Conservation (phyloP, 35 echinoderm and acorn worm species). For the Lytechinus pictus region DNA sequence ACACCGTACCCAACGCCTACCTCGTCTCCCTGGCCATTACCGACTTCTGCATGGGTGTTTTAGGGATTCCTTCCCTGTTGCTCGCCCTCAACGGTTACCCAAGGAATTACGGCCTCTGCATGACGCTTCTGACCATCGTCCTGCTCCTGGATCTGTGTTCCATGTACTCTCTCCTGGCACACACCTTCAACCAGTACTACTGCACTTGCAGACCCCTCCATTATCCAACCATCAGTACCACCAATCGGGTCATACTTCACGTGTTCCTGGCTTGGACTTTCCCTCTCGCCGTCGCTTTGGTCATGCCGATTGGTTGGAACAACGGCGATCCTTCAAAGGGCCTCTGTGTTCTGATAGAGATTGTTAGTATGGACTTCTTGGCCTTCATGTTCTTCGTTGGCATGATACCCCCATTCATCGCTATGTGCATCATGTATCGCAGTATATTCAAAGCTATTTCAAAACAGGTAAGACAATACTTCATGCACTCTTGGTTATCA, state of each 20-base stretch:
- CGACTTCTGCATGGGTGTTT: slow-evolving; percentile 74
- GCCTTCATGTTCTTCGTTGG: slow-evolving; percentile 58
- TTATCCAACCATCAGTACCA: slow-evolving; percentile 59
- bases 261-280: slow-evolving; percentile 64
- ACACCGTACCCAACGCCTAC: slow-evolving; percentile 70
- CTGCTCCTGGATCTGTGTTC: slow-evolving; percentile 67
- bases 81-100: slow-evolving; percentile 60
- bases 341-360: slow-evolving; percentile 48
- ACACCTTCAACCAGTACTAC: slow-evolving; percentile 74
- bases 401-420: slow-evolving; percentile 64
- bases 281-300: slow-evolving; percentile 47
- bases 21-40: slow-evolving; percentile 66
- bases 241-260: slow-evolving; percentile 31
- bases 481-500: no score
- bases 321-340: slow-evolving; percentile 38
- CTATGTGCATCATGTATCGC: slow-evolving; percentile 77
- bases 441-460: slow-evolving; percentile 64
- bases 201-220: slow-evolving; percentile 59
- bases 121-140: slow-evolving; percentile 56
- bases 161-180: slow-evolving; percentile 67
- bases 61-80: slow-evolving; percentile 72
- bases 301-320: slow-evolving; percentile 76
- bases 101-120: slow-evolving; percentile 44
- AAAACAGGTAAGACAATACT: slow-evolving; percentile 76
- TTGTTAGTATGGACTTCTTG: slow-evolving; percentile 71